A percentile compares a stretch with the other conserved stretches of the same genome.
Evolutionary conservation across 2,888 invertebrate species (phyloP).

Genomic region (Acleris sparsana): DNA sequence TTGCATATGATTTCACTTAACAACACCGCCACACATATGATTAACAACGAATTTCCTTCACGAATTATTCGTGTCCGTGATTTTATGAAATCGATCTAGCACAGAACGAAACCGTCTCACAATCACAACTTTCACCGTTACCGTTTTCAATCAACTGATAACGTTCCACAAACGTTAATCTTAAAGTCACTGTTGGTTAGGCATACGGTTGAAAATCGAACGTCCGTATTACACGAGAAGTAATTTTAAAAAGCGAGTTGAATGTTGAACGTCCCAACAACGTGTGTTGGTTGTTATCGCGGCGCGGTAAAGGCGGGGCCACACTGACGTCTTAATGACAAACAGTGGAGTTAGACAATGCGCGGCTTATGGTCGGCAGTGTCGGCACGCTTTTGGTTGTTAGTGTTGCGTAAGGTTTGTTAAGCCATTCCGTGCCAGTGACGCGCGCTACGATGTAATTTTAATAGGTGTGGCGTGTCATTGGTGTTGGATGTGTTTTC

Average conservation of each 20-base stretch:
- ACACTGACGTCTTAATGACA: conserved; percentile 18
- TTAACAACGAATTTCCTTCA: conserved; percentile 52
- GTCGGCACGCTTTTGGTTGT: conserved; percentile 12
- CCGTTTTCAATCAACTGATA: neutral
- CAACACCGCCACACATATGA: conserved; percentile 7
- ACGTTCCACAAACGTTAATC: neutral
- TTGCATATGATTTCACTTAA: conserved; percentile 25
- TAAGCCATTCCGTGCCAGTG: neutral
- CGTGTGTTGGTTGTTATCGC: conserved; percentile 68
- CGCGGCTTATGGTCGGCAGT: conserved; percentile 15
- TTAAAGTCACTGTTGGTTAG: neutral
- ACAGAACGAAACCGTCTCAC: conserved; percentile 11
- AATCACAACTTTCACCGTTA: conserved; percentile 29
- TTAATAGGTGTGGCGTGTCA: no score
- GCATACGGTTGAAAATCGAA: conserved; percentile 14
- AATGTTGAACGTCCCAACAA: conserved; percentile 53
- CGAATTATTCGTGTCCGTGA: conserved; percentile 47
- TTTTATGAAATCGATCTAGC: conserved; percentile 48
- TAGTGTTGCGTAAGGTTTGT: conserved; percentile 1
- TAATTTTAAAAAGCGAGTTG: conserved; percentile 40
- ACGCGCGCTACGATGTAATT: no score
- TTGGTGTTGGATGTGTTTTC: no score
- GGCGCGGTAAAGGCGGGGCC: conserved; percentile 53
- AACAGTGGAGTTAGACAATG: conserved; percentile 23
- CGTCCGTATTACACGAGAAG: conserved; percentile 8